Base-by-base conservation (phyloP, 2,888 invertebrate species). In the Troides helena region DNA sequence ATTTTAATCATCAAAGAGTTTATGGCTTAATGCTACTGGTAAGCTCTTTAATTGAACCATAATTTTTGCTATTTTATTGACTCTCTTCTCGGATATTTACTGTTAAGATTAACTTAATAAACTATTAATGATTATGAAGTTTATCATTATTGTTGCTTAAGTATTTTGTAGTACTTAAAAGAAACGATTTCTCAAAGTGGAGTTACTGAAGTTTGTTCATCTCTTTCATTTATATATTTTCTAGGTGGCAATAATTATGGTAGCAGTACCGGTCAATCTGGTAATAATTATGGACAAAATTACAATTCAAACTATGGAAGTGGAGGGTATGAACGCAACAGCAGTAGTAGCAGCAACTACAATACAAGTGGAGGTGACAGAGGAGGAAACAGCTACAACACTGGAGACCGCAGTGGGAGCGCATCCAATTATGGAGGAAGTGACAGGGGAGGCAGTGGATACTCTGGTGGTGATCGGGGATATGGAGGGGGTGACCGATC, bases 401-500 rank as follows among this genome's bases (percentile, higher is more conserved):
- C 93, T 62, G 86, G 88, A 69, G 88, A 92, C 61, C 81, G 92
- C 58, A 88, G 92, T 68, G 81, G 91, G 46, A 88, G 92, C 12
- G 81, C 88, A 68, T 84, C 89, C 66, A 89, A 85, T 76, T 85
- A 84, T 72, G 83, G 86, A 63, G 81, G 85, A 23, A 77, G 80
- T 18, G 87, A 88, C 71, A 80, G 90, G 62, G 83, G 87, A 57
- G 82, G 88, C 72, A 80, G 88, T 70, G 85, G 89, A 74, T 89
- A 88, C 75, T 86, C 87, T 36, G 82, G 90, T 68, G 90, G 83
- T 76, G 93, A 85, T 77, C 86, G 78, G 23, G 88, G 91, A 72
- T 89, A 87, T 77, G 89, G 91, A 57, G 90, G 92, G 75, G 87
- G 90, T 74, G 90, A 92, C 77, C 80, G 93, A 72, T 83, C 91